Evolutionary conservation across 2,888 invertebrate species (phyloP).

Genomic region (Bimastos eiseni): DNA sequence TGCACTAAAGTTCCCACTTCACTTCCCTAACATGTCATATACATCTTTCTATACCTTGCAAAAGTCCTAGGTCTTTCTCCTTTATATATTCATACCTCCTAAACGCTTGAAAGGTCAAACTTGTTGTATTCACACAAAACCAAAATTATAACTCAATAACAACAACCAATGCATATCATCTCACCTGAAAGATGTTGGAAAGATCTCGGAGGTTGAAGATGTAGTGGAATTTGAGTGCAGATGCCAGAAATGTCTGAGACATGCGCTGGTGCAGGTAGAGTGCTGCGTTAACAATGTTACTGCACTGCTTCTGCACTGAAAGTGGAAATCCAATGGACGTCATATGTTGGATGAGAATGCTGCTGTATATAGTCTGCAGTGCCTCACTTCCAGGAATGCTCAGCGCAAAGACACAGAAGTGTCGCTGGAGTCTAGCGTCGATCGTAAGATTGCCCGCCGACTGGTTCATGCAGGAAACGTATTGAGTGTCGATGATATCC

Average conservation of each 20-base stretch:
- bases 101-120: no score
- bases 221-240: slow-evolving; percentile 94
- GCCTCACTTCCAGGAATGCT: slow-evolving; percentile 85
- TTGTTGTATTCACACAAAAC: no score
- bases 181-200: slow-evolving; percentile 90
- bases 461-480: slow-evolving; percentile 97
- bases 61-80: not conserved
- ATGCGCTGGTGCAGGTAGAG: slow-evolving; percentile 83
- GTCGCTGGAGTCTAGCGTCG: slow-evolving; percentile 82
- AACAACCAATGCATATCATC: slow-evolving; percentile 8
- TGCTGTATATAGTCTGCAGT: slow-evolving; percentile 82
- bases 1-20: not conserved
- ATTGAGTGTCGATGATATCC: slow-evolving; percentile 94
- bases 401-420: slow-evolving; percentile 64
- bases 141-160: not conserved
- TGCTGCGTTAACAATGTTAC: slow-evolving; percentile 79
- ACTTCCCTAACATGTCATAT: not conserved
- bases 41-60: not conserved
- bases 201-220: slow-evolving; percentile 92
- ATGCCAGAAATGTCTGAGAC: slow-evolving; percentile 85
- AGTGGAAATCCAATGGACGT: slow-evolving; percentile 58
- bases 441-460: slow-evolving; percentile 96
- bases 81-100: no score
- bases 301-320: slow-evolving; percentile 72
- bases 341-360: slow-evolving; percentile 71